Evolutionary conservation across 2,888 invertebrate species (phyloP), one percentile per base, ranked within the genome.

Genomic region (Eupithecia exiguata): DNA sequence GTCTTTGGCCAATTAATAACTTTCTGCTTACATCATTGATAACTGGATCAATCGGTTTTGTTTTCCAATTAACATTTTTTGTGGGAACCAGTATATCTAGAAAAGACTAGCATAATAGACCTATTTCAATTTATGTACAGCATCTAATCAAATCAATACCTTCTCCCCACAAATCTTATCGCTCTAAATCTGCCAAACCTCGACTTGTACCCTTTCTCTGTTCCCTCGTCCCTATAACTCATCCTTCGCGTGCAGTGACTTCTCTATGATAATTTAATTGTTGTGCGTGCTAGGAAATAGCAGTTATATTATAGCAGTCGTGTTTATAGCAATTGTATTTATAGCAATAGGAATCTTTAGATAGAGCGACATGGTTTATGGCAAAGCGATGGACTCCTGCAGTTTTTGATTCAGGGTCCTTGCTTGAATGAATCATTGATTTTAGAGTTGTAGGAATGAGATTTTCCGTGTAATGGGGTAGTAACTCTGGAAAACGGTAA

Each of bases 191-290:
- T 63, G 53, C 62, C 46, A 68, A 73, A 70, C 53, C 36, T 14
- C 66, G 25, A 80, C 70, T 86, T 90, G 82, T 25, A 2, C 69
- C 74, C 58, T 73, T 87, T 82, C 69, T 4, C 67, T 68, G 0
- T 14, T 69, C 38, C 76, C 83, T 86, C 85, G 84, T 88, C 88
- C 86, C 86, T 86, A 92, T 92, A 93, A 92, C 86, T 92, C 90
- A 88, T 73, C 77, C 84, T 88, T 89, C 92, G 92, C 93, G 92
- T 92, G 92, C 92, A 88, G 88, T 87, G 90, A 92, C 91, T 92
- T 89, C 89, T 87, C 92, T 91, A 92, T 92, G 93, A 92, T 93
- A 92, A 92, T 93, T 93, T 93, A 93, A 93, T 93, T 93, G 93
- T 93, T 88, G 90, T 92, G 92, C 92, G 92, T 92, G 90, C 84